phyloP scores from a whole-genome alignment of 2,113 vertebrate genomes.

The Aramus guarauna region DNA sequence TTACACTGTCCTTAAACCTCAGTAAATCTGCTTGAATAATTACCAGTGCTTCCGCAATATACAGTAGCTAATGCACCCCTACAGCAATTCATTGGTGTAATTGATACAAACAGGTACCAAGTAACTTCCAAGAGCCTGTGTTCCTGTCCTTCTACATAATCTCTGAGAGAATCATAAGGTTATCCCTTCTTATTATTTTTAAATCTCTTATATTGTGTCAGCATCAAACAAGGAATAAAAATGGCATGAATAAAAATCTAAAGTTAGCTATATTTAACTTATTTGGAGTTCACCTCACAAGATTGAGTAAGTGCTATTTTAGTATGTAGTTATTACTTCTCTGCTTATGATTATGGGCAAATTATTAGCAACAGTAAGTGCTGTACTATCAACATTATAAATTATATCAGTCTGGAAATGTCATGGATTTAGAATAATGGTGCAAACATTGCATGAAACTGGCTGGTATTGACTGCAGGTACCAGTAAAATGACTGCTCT shows the following conservation, averaged over 20 bases:
- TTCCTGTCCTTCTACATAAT: neutral
- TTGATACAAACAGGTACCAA: conserved; percentile 1
- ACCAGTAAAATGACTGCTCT: neutral
- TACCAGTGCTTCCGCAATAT: conserved; percentile 53
- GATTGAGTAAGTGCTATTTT: neutral
- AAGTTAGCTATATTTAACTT: neutral
- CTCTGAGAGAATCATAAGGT: neutral
- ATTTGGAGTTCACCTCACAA: neutral
- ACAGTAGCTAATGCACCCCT: conserved; percentile 16
- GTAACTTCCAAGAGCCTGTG: neutral
- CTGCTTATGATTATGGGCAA: neutral
- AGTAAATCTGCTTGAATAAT: conserved; percentile 75
- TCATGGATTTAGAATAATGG: neutral
- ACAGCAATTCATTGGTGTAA: conserved; percentile 29
- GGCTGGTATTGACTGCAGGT: neutral
- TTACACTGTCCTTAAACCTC: conserved; percentile 68
- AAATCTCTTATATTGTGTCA: neutral
- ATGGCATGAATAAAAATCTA: neutral
- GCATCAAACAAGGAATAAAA: neutral
- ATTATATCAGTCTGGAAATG: neutral
- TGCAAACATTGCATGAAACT: neutral
- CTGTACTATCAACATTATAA: neutral
- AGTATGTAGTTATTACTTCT: neutral
- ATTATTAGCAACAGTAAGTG: neutral
- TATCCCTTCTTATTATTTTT: neutral